Evolutionary conservation across 2,888 invertebrate species (phyloP), one percentile per base, ranked within the genome.

Genomic region (Spisula subtruncata): DNA sequence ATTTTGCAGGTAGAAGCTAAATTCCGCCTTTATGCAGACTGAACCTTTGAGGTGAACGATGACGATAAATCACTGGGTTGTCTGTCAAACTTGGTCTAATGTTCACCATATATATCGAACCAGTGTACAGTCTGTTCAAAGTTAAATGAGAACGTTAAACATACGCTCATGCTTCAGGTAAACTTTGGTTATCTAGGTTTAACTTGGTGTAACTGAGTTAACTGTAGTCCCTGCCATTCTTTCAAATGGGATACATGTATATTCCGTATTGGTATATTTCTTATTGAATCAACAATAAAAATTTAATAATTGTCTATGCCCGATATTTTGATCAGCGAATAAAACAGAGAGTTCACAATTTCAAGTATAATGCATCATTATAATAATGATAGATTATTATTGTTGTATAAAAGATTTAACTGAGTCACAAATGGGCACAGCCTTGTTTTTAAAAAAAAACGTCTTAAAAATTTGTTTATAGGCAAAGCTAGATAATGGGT

Each of bases 1-100:
- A 48, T 46, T 88, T 88, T 25, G 75, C 83, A 88, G 84, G 88
- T 88, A 84, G 80, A 60, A 79, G 88, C 80, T 88, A 84, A 88
- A 60, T 60, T 75, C 75, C 12, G 32, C 32, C 35, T 6, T 14
- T 46, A 35, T 80, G 75, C 54, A 80, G 32, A 20, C 56, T 46
- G 16, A 14, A 35, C 20, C 12, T 35, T 35, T 35, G 18, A 60
- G 56, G 83, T 81, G 46, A 81, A 46, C 25, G 25, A n/a, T 1
- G 48, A 81, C 25, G n/a, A 81, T 81, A 81, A 81, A 81, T 81
- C 46, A 81, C 35, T 20, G 41, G 6, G 10, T n/a, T 5, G 46
- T 46, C 32, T 75, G 35, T 35, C n/a, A 75, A 75, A 75, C 14
- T 75, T 35, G 0, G 75, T 14, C 35, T 60, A 51, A 35, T 35